Conservation (phyloP, 2,113 vertebrate genomes). For the Scortum barcoo region DNA sequence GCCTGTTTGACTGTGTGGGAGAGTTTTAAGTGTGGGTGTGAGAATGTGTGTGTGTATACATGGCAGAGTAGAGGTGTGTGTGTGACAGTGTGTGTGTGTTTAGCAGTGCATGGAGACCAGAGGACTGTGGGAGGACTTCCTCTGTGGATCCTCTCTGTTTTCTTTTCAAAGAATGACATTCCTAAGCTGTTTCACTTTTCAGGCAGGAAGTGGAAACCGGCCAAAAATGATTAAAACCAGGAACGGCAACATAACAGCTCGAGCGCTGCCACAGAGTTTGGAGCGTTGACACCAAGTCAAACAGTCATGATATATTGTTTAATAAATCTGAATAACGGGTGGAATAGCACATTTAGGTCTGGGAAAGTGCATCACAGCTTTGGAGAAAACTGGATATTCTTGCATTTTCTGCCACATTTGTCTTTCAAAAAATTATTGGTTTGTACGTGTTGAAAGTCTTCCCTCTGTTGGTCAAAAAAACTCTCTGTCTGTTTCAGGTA, state of each 20-base stretch:
- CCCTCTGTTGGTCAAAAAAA: conserved; percentile 18
- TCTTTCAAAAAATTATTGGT: conserved; percentile 27
- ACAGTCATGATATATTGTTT: conserved; percentile 94
- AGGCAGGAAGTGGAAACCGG: conserved; percentile 96
- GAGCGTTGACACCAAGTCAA: conserved; percentile 93
- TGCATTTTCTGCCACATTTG: conserved; percentile 19
- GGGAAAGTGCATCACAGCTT: conserved; percentile 39
- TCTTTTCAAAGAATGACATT: conserved; percentile 99
- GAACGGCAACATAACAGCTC: conserved; percentile 92
- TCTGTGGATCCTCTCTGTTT: conserved; percentile 98
- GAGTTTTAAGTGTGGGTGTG: conserved; percentile 54
- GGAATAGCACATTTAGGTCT: conserved; percentile 46
- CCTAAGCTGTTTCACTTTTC: conserved; percentile 99
- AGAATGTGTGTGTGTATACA: conserved; percentile 69
- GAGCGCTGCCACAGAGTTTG: conserved; percentile 88
- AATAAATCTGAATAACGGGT: conserved; percentile 90
- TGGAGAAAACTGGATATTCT: conserved; percentile 16
- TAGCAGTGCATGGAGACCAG: conserved; percentile 80
- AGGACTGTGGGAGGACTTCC: conserved; percentile 97
- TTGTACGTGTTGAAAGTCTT: background rate
- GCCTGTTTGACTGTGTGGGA: conserved; percentile 54
- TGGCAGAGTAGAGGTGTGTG: conserved; percentile 40
- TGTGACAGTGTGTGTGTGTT: conserved; percentile 86
- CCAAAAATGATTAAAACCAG: conserved; percentile 98
- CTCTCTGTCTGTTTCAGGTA: background rate